phyloP scores from a whole-genome alignment of 1,140 invertebrate genomes.

The Nautilus pompilius region DNA sequence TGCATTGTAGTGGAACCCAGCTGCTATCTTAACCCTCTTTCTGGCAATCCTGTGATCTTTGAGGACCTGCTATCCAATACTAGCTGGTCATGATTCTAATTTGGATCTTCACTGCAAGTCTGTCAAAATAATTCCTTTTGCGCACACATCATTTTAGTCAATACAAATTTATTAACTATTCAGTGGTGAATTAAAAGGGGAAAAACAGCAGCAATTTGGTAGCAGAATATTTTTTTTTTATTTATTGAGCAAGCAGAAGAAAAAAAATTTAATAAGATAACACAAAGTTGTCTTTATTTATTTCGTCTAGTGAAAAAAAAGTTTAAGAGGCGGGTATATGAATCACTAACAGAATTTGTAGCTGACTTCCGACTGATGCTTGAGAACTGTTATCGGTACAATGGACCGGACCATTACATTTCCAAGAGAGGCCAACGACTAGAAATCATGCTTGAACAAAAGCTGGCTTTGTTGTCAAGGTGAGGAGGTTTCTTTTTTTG shows the following conservation, averaged over 20 bases:
- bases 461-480: slow-evolving; percentile 56
- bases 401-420: slow-evolving; percentile 56
- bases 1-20: too few species aligned
- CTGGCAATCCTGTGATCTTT: too few species aligned
- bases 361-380: slow-evolving; percentile 59
- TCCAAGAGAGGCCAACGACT: slow-evolving; percentile 57
- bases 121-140: too few species aligned
- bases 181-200: too few species aligned
- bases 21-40: too few species aligned
- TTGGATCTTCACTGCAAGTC: too few species aligned
- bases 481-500: too few species aligned
- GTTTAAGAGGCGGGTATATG: slow-evolving; percentile 53
- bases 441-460: slow-evolving; percentile 59
- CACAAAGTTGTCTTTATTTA: background rate
- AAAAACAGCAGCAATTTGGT: too few species aligned
- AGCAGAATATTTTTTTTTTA: background rate
- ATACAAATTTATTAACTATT: too few species aligned
- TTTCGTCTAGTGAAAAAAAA: slow-evolving; percentile 55
- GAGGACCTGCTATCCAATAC: too few species aligned
- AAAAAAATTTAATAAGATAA: background rate
- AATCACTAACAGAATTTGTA: slow-evolving; percentile 55
- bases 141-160: too few species aligned
- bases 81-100: too few species aligned
- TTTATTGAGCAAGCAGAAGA: background rate
- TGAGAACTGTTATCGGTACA: slow-evolving; percentile 61